Evolutionary conservation across 2,113 vertebrate genomes (phyloP), one percentile per base, ranked within the genome.

Genomic region (Ploceus nigricollis): DNA sequence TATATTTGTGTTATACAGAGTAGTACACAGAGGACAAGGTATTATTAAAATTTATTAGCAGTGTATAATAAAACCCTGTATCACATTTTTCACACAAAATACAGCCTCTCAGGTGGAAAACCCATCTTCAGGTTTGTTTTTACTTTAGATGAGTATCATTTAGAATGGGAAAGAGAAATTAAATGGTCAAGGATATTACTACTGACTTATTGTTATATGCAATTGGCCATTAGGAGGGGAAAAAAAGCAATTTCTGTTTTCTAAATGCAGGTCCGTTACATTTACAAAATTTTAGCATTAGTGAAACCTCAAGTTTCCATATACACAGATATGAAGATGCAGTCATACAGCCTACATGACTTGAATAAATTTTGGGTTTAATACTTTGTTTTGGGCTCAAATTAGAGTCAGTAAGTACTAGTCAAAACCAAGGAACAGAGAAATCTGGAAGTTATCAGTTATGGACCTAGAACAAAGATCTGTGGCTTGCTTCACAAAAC

Each of bases 201-300:
- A 8, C 5, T 37, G 63, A 50, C 15, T 79, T 69, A 30, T 2
- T 33, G 8, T 47, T 58, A 22, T 2, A 56, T 7, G 6, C 10
- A 61, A 27, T 1, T 64, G 15, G 27, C 4, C 6, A 30, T 30
- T 65, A 53, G 11, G 31, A 48, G 5, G 9, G 0, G 1, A 8
- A 6, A 70, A 65, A 31, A 42, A 53, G 2, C 9, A n/a, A 57
- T 23, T 33, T 33, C 19, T 71, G 11, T 42, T 84, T 87, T 82
- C 37, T 39, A 68, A 47, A 65, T 45, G 28, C 35, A 69, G 4
- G 10, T 60, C 13, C 56, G 20, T 30, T 58, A 39, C 3, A 53
- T 6, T 25, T 30, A 65, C 15, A 85, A 14, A 76, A 37, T 20
- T 24, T 65, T 28, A 79, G 45, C 31, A 18, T 1, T 65, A 25